Evolutionary conservation across 2,113 vertebrate genomes (phyloP), one percentile per base, ranked within the genome.

Genomic region (Daphoenositta chrysoptera): DNA sequence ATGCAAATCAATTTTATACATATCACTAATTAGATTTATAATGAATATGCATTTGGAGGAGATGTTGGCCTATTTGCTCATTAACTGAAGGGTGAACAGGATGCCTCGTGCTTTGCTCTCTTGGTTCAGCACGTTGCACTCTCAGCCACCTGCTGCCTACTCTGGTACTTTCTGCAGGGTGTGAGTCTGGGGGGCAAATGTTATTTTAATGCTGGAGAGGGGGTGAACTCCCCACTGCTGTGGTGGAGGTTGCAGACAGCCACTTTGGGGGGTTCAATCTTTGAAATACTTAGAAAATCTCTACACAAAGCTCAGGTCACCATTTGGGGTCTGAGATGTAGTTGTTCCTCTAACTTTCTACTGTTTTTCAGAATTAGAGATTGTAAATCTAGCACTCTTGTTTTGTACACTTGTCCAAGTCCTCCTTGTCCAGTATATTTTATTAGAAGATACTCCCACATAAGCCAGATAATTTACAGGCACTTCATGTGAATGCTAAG

Each of bases 1-100:
- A 96, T 93, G 92, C 83, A 97, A 96, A 94, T 90, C 95, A 78
- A 65, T 86, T 73, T 87, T 84, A 39, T 48, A 75, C 45, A 31
- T 76, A 64, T 84, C 73, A 69, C 90, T 95, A 96, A 96, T 90
- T 87, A 90, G 87, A 95, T 81, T 89, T 48, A 57, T 78, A 92
- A 87, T 50, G 71, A 88, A 83, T 42, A 35, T 48, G 60, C n/a
- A n/a, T 76, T 78, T 82, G 75, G 79, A 95, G 82, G 81, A 86
- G 60, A 82, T 31, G 60, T 45, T 97, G 82, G 85, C 56, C 91
- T 94, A n/a, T 90, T 71, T 81, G 64, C 78, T 86, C 64, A 78
- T 94, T 87, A 92, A 60, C 60, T 42, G 47, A 4, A 71, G 64
- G 76, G 35, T 80, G 63, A 72, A 56, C 71, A 65, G 54, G 48